Percentiles rank a stretch among this genome's conserved stretches.
Evolutionary conservation across 2,888 invertebrate genomes (phyloP).

Genomic region (Alloscopus bannaensis): DNA sequence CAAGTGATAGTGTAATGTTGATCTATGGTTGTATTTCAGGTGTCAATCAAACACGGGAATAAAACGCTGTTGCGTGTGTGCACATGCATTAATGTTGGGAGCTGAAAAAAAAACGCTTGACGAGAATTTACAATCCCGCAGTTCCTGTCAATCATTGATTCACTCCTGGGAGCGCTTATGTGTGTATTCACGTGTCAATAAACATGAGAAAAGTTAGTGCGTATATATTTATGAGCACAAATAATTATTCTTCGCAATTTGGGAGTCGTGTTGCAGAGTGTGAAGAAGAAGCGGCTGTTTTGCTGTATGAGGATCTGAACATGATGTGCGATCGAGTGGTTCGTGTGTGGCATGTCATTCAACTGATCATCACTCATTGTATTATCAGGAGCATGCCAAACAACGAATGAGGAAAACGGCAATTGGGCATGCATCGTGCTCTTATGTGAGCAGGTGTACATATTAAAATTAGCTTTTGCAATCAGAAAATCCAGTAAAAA

Average conservation of each 20-base stretch:
- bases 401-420: background rate
- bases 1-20: background rate
- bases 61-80: background rate
- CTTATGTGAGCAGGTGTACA: background rate
- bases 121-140: too few species aligned
- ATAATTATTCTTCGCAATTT: background rate
- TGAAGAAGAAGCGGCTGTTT: background rate
- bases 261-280: background rate
- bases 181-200: conserved; percentile 13
- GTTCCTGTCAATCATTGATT: background rate
- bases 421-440: background rate
- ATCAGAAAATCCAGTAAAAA: background rate
- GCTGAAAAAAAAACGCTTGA: background rate
- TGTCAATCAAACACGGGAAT: conserved; percentile 11
- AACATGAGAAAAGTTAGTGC: background rate
- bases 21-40: background rate
- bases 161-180: background rate
- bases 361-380: background rate
- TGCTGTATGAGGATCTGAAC: too few species aligned
- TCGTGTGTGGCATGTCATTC: background rate
- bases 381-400: background rate
- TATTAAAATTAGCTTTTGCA: too few species aligned
- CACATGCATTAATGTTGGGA: background rate
- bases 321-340: background rate
- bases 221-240: background rate